Evolutionary conservation across 2,797 vertebrate species (phyloP).

Genomic region (Otolemur crassicaudatus): DNA sequence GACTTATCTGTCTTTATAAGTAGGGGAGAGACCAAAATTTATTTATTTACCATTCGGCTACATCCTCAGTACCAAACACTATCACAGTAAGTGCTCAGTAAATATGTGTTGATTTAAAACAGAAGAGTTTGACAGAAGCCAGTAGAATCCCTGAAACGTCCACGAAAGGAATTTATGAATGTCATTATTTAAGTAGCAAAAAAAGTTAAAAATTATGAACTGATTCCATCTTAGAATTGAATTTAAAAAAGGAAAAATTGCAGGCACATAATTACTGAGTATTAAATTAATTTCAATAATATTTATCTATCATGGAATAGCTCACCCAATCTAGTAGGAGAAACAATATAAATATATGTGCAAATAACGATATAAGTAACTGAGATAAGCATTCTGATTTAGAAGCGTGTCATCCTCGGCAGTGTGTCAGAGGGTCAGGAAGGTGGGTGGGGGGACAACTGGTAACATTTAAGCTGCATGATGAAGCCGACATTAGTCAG

Average conservation of each 20-base stretch:
- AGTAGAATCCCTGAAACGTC: not conserved
- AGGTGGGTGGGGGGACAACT: not conserved
- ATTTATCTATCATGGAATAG: not conserved
- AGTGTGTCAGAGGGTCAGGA: not conserved
- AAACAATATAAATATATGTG: not conserved
- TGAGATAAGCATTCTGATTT: not conserved
- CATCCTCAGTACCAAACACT: not conserved
- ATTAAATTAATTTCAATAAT: not conserved
- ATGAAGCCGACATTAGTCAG: constrained; percentile 70
- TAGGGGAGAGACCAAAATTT: not conserved
- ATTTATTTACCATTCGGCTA: not conserved
- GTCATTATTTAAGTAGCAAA: not conserved
- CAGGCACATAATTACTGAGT: not conserved
- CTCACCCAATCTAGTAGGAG: not conserved
- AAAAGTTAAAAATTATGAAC: not conserved
- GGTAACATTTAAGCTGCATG: constrained; percentile 31
- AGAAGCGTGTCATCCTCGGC: not conserved
- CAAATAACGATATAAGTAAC: constrained; percentile 1
- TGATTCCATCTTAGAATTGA: not conserved
- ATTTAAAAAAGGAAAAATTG: not conserved
- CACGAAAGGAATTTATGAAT: not conserved
- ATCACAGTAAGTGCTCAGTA: not conserved
- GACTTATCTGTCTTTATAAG: not conserved
- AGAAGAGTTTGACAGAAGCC: not conserved
- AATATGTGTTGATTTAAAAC: not conserved